phyloP scores from a whole-genome alignment of 2,888 invertebrate genomes.

The Heliconius charithonia region DNA sequence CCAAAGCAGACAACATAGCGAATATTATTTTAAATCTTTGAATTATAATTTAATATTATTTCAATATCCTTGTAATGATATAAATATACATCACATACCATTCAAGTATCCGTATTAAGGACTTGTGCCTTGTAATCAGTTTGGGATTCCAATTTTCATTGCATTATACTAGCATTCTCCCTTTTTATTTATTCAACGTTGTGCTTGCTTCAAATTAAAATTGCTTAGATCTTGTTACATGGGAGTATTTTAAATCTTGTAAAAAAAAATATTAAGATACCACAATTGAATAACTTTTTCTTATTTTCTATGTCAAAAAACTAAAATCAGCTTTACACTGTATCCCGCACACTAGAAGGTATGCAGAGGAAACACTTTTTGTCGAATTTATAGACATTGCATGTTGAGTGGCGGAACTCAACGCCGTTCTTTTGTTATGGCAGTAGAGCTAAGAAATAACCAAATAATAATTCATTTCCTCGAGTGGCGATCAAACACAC shows the following conservation, averaged over 20 bases:
- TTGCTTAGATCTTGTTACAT: too few relatives aligned
- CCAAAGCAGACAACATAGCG: too few relatives aligned
- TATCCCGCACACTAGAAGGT: too few relatives aligned
- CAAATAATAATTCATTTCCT: neutral
- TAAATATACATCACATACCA: neutral
- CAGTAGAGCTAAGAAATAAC: neutral
- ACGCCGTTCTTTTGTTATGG: neutral
- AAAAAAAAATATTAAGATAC: neutral
- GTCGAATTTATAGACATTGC: neutral
- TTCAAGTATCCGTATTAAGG: neutral
- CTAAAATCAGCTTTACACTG: too few relatives aligned
- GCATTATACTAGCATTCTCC: neutral
- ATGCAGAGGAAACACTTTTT: neutral
- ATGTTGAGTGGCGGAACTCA: neutral
- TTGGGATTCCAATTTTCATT: conserved; percentile 1
- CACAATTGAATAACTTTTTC: neutral
- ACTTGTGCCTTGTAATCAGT: conserved; percentile 13
- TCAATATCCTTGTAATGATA: neutral
- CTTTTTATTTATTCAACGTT: neutral
- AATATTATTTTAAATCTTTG: neutral
- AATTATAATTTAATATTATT: neutral
- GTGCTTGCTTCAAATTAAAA: neutral
- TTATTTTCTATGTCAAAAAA: neutral
- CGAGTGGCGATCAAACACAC: neutral
- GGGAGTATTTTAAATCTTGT: neutral